A percentile compares a stretch with the other conserved stretches of the same genome.
Conservation (phyloP, 2,113 vertebrate genomes). For the Myrmecophaga tridactyla region DNA sequence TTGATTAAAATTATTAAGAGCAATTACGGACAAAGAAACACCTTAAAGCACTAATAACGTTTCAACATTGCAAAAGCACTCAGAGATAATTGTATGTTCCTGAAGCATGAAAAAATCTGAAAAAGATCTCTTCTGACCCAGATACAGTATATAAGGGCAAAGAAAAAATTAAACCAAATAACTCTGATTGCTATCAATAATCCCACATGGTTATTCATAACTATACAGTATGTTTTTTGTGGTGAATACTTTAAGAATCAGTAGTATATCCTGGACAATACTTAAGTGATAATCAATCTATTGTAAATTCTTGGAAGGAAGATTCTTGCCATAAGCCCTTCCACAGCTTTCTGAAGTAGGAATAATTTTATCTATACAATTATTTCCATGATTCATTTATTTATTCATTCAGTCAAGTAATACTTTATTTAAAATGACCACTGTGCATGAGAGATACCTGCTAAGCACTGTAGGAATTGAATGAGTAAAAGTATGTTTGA, state of each 20-base stretch:
- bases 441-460: not conserved
- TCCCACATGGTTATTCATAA: not conserved
- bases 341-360: not conserved
- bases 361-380: not conserved
- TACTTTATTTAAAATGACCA: not conserved
- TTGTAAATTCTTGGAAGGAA: not conserved
- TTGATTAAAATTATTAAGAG: not conserved
- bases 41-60: not conserved
- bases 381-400: not conserved
- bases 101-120: not conserved
- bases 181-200: not conserved
- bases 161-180: not conserved
- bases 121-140: not conserved
- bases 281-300: not conserved
- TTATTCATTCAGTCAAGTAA: conserved; percentile 1
- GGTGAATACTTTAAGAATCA: not conserved
- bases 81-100: not conserved
- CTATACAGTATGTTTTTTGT: not conserved
- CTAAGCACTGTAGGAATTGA: not conserved
- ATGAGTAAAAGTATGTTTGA: not conserved
- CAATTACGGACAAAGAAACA: not conserved
- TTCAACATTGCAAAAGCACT: not conserved
- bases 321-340: not conserved
- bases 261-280: not conserved
- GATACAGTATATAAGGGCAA: not conserved